These are phyloP conservation scores for Aplysia californica DNA, from an alignment of 1,140 invertebrate genomes.

Conservation along the genomic window DNA sequence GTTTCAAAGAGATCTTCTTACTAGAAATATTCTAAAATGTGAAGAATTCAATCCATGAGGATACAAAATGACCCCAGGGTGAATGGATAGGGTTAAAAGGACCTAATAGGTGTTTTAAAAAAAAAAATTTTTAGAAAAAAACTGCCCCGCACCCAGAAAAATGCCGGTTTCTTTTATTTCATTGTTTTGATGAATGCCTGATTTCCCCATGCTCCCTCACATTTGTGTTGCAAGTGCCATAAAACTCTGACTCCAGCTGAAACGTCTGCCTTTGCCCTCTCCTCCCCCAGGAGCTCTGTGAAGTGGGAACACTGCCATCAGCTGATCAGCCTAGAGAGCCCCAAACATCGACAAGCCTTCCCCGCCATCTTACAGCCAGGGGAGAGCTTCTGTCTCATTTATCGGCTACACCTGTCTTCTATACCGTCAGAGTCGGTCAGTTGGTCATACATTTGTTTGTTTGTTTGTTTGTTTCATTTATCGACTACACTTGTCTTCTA, in stretches of 20 bases:
- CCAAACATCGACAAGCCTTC: slow-evolving; percentile 1
- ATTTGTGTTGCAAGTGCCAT: background rate
- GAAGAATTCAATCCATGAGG: no score
- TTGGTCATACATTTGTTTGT: background rate
- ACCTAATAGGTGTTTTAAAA: no score
- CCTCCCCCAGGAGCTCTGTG: background rate
- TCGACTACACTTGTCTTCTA: no score
- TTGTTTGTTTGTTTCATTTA: no score
- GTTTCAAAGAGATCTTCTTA: no score
- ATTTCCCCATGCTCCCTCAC: background rate
- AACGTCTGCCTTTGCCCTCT: no score
- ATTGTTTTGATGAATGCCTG: no score
- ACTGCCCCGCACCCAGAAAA: background rate
- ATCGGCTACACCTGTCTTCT: slow-evolving; percentile 28
- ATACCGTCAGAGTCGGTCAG: slow-evolving; percentile 27
- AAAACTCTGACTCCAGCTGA: background rate
- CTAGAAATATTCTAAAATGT: no score
- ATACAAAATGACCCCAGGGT: no score
- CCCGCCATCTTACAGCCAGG: slow-evolving; percentile 16
- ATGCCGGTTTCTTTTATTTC: background rate
- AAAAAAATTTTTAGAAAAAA: background rate
- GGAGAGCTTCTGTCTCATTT: slow-evolving; percentile 28
- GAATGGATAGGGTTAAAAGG: no score
- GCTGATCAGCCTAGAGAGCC: slow-evolving; percentile 8
- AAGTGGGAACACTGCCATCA: slow-evolving; percentile 23